Percentiles rank a stretch among this genome's conserved stretches.
Conservation (phyloP, 2,888 invertebrate species). For the Amphimallon solstitiale region DNA sequence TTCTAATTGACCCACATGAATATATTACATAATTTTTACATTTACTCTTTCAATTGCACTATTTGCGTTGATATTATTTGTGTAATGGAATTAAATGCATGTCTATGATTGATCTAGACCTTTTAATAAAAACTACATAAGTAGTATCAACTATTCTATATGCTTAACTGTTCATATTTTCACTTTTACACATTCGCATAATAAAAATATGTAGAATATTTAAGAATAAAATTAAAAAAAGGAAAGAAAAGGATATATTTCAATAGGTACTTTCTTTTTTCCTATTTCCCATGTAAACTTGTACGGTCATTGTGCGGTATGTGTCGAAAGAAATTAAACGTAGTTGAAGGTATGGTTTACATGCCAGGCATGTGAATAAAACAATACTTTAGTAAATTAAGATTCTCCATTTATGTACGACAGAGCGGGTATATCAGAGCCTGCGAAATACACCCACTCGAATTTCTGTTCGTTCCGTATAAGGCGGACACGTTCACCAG, state of each 20-base stretch:
- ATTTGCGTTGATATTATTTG: too few species aligned
- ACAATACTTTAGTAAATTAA: slow-evolving; percentile 38
- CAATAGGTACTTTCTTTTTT: slow-evolving; percentile 3
- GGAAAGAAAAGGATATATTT: slow-evolving; percentile 16
- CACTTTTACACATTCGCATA: too few species aligned
- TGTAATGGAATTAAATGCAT: too few species aligned
- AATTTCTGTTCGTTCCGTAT: slow-evolving; percentile 24
- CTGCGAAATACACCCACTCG: slow-evolving; percentile 30
- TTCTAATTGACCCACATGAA: too few species aligned
- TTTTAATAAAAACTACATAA: too few species aligned
- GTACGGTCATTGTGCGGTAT: slow-evolving; percentile 21
- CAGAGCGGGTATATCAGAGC: neutral
- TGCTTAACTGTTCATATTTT: too few species aligned
- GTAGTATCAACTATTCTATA: too few species aligned
- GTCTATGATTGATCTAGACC: too few species aligned
- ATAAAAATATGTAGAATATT: too few species aligned
- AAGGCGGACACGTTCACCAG: neutral
- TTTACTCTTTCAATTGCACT: too few species aligned
- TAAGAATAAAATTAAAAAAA: too few species aligned
- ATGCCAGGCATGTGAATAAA: neutral
- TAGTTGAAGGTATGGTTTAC: slow-evolving; percentile 18
- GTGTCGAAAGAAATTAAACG: slow-evolving; percentile 29
- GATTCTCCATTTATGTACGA: slow-evolving; percentile 36
- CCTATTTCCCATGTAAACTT: neutral
- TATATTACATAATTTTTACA: too few species aligned